A percentile compares a stretch with the other conserved stretches of the same genome.
Conservation (phyloP, 2,888 invertebrate species). For the Calliopum simillimum region DNA sequence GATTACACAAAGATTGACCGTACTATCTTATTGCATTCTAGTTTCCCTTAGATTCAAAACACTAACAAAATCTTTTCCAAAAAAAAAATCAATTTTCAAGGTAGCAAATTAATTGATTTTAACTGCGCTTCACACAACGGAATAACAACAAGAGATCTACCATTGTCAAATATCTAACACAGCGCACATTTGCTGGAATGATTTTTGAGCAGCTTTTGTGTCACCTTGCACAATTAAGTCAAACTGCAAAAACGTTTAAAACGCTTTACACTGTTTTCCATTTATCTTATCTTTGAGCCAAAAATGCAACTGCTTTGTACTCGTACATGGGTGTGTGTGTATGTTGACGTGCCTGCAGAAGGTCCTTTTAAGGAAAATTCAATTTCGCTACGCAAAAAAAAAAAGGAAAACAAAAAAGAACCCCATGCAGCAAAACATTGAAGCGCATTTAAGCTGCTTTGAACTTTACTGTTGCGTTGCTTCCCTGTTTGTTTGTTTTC, state of each 20-base stretch:
- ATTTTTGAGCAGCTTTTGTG: constrained; percentile 20
- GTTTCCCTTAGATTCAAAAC: too few species aligned
- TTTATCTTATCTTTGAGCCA: too few species aligned
- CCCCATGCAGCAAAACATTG: background rate
- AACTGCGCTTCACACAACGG: background rate
- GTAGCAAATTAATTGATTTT: background rate
- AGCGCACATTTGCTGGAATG: background rate
- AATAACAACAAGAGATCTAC: background rate
- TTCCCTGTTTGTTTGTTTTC: background rate
- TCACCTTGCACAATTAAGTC: background rate
- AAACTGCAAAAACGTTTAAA: background rate
- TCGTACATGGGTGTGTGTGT: background rate
- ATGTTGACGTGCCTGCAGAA: background rate
- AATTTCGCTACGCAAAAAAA: background rate
- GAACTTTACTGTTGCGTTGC: background rate
- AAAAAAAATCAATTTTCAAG: too few species aligned
- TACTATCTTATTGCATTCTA: too few species aligned
- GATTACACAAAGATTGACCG: too few species aligned
- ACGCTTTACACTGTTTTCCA: background rate
- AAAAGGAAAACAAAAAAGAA: background rate
- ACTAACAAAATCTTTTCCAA: too few species aligned
- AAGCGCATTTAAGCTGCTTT: constrained; percentile 4
- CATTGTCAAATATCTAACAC: background rate
- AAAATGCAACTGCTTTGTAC: too few species aligned
- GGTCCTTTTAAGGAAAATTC: background rate